Evolutionary conservation across 1,140 invertebrate genomes (phyloP), one percentile per base, ranked within the genome.

Genomic region (Panagrolaimus sp.): DNA sequence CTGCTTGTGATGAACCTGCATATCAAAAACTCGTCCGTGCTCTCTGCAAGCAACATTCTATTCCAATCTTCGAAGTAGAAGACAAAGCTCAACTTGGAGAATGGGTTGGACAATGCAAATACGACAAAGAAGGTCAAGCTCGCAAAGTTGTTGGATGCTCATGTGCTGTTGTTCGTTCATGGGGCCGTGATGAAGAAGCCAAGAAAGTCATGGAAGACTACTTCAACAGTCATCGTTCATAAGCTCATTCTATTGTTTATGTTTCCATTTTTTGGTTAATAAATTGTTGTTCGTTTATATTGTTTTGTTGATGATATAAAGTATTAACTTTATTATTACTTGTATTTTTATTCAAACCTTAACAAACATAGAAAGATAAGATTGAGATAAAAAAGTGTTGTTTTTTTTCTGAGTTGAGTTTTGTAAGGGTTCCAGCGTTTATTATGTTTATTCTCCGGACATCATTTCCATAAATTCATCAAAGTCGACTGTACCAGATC

Each of bases 11-110:
- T 83, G 96, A 98, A 85, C 91, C 92, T 43, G 90, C 90, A 84
- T 98, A 98, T 87, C 92, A 94, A 78, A 97, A 96, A 84, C 87
- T 99, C 38, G 92, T 99, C n/a, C 92, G 96, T 84, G 95, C 94
- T 52, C 88, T 99, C 26, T 99, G 96, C 87, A 91, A 93, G 69
- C 94, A 98, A 85, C 96, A 98, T 86, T 89, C 93, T 84, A 98
- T 99, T 84, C 92, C 94, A 68, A 86, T 99, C 44, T 90, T 98
- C 69, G 93, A 93, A 86, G 94, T 98, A 67, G 94, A 97, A 83
- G 94, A 94, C 85, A 97, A 96, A 87, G 98, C 98, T 84, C 96
- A 96, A 84, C 88, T 98, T 24, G 96, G 96, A 43, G 96, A 98
- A 88, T 98, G 95, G 94, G 91, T 93, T 72, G 96, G 96, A 74